Percentiles rank a stretch among this genome's conserved stretches.
Conservation (phyloP, 2,113 vertebrate genomes). For the Uria lomvia region DNA sequence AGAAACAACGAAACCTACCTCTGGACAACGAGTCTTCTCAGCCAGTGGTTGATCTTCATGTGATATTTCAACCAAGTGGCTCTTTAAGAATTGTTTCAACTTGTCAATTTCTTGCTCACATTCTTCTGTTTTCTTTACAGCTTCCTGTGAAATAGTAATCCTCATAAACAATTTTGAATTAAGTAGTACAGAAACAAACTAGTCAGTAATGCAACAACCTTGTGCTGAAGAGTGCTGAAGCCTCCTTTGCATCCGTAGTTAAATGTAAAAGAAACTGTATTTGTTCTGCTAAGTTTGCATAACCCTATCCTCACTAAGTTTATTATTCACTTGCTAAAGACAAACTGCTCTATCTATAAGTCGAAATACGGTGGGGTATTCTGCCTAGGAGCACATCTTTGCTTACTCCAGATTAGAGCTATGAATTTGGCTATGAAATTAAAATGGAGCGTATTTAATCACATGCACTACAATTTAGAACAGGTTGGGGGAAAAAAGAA, state of each 20-base stretch:
- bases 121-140: slow-evolving; percentile 69
- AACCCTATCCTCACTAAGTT: neutral
- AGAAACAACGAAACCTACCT: slow-evolving; percentile 53
- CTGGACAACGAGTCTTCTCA: slow-evolving; percentile 14
- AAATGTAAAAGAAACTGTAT: neutral
- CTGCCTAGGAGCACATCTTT: neutral
- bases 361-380: neutral
- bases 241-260: neutral
- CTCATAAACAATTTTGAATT: neutral
- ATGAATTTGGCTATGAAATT: neutral
- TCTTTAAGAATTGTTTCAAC: slow-evolving; percentile 64
- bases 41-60: neutral
- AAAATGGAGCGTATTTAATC: neutral
- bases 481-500: neutral
- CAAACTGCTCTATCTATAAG: neutral
- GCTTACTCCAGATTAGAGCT: neutral
- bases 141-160: slow-evolving; percentile 59
- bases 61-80: slow-evolving; percentile 48
- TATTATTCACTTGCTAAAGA: neutral
- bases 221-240: neutral
- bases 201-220: neutral
- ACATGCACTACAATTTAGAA: neutral
- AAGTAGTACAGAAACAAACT: neutral
- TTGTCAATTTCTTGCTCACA: slow-evolving; percentile 72
- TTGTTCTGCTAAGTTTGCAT: neutral